phyloP scores from a whole-genome alignment of 1,140 invertebrate species.

The Sminthurides bifidus region DNA sequence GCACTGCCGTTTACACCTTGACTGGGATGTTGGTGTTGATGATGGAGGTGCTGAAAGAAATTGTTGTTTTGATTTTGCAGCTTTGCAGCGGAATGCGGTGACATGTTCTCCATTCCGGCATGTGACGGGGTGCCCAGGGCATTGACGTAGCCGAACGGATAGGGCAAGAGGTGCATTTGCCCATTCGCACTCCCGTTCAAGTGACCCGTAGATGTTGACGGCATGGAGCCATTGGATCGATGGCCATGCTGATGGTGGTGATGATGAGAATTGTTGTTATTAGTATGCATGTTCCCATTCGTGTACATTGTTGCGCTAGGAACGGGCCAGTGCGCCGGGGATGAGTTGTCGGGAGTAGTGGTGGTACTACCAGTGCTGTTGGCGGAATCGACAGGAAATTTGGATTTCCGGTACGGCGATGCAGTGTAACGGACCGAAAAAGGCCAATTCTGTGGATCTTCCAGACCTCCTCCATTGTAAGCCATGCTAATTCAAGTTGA shows the following conservation, averaged over 20 bases:
- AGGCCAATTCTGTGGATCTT: constrained; percentile 30
- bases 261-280: not conserved
- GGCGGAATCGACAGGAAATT: constrained; percentile 18
- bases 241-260: not conserved
- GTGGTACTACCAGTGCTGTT: not conserved
- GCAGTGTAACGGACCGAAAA: constrained; percentile 31
- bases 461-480: constrained; percentile 20
- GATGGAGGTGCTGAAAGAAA: not conserved
- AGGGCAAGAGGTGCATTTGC: too few species aligned
- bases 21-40: constrained; percentile 3
- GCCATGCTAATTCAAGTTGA: constrained; percentile 14
- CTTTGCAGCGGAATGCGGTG: too few species aligned
- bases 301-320: not conserved
- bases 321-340: not conserved
- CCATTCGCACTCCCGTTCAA: too few species aligned
- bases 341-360: not conserved
- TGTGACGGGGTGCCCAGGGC: too few species aligned
- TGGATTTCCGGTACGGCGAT: constrained; percentile 30
- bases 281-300: not conserved
- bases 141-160: constrained; percentile 1
- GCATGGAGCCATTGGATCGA: too few species aligned
- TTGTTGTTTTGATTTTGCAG: not conserved
- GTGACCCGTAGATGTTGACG: constrained; percentile 4
- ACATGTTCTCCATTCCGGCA: too few species aligned
- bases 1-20: too few species aligned